Evolutionary conservation across 2,113 vertebrate genomes (phyloP).

Genomic region (Nibea coibor): DNA sequence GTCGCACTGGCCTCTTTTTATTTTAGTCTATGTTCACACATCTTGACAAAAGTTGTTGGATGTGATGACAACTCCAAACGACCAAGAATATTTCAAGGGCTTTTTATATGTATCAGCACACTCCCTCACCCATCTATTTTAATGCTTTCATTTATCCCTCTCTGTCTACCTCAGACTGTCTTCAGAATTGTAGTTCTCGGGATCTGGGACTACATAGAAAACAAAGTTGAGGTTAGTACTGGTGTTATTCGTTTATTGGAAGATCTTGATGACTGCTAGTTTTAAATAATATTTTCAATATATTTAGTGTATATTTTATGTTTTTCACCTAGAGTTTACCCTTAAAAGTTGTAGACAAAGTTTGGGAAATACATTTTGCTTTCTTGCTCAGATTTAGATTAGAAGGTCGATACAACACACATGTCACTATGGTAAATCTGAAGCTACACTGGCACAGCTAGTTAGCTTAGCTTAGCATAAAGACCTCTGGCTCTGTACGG

Average conservation of each 20-base stretch:
- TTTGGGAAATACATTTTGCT: too few species aligned
- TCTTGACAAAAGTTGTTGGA: constrained; percentile 36
- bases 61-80: constrained; percentile 47
- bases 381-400: too few species aligned
- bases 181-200: constrained; percentile 97
- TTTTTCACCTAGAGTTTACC: not conserved
- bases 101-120: constrained; percentile 33
- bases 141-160: constrained; percentile 52
- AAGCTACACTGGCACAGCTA: not conserved
- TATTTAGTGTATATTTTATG: not conserved
- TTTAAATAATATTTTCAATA: not conserved
- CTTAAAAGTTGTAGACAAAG: too few species aligned
- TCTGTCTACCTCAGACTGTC: constrained; percentile 88
- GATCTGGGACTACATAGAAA: constrained; percentile 99
- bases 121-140: constrained; percentile 42
- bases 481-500: not conserved
- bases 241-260: not conserved
- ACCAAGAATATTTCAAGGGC: constrained; percentile 42
- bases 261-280: not conserved
- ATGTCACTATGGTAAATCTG: not conserved
- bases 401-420: not conserved
- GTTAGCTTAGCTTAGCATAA: not conserved
- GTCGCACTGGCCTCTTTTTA: not conserved
- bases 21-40: constrained; percentile 13
- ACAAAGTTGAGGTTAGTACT: constrained; percentile 96